These are phyloP conservation scores for Acronicta leporina DNA, from an alignment of 2,888 invertebrate genomes.

Conservation along the genomic window DNA sequence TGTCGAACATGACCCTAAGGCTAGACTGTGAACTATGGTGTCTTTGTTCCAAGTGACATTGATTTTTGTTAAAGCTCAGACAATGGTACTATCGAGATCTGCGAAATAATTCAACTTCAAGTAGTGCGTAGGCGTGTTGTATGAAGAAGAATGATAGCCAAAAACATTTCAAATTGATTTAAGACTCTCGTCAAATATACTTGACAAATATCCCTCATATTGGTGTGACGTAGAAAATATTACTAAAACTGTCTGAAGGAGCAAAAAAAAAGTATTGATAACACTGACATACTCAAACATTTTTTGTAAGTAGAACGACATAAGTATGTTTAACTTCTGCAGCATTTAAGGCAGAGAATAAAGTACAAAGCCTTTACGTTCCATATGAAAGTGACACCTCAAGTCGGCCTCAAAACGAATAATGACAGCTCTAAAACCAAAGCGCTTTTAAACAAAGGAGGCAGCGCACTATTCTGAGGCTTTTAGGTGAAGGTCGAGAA, in stretches of 20 bases:
- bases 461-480: slow-evolving; percentile 59
- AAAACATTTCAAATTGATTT: slow-evolving; percentile 7
- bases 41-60: slow-evolving; percentile 67
- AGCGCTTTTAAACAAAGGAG: slow-evolving; percentile 35
- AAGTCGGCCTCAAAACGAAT: slow-evolving; percentile 10
- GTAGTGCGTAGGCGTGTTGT: slow-evolving; percentile 20
- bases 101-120: slow-evolving; percentile 43
- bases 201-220: neutral
- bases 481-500: slow-evolving; percentile 83
- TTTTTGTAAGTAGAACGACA: too few species aligned
- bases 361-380: neutral
- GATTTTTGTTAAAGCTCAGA: slow-evolving; percentile 57
- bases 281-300: too few species aligned
- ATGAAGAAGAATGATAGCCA: slow-evolving; percentile 18
- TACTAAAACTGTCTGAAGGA: neutral
- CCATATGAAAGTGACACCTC: slow-evolving; percentile 10
- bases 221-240: neutral
- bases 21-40: slow-evolving; percentile 58
- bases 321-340: too few species aligned
- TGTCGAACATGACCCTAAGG: slow-evolving; percentile 75
- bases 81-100: slow-evolving; percentile 46
- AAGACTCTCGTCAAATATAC: neutral
- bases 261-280: neutral
- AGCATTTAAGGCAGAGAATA: too few species aligned
- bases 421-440: slow-evolving; percentile 40